Percentiles rank a stretch among this genome's conserved stretches.
phyloP scores from a whole-genome alignment of 2,797 vertebrate genomes.

The Urosaurus nigricauda region DNA sequence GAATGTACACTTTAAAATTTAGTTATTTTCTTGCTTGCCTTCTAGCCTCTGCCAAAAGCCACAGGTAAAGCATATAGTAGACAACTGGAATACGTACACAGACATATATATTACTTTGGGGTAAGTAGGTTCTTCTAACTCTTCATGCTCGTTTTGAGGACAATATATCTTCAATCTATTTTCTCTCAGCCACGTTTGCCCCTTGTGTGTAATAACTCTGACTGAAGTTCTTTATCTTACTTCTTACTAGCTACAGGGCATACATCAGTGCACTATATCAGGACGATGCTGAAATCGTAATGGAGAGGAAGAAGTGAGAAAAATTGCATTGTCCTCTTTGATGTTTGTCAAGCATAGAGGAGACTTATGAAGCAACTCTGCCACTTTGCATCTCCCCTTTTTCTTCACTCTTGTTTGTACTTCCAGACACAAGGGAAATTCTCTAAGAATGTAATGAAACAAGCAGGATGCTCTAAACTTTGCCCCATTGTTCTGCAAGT shows the following conservation, averaged over 20 bases:
- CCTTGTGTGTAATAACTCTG: slow-evolving; percentile 32
- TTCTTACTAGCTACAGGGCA: slow-evolving; percentile 22
- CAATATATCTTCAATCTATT: slow-evolving; percentile 13
- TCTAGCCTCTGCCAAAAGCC: neutral
- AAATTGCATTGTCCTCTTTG: slow-evolving; percentile 7
- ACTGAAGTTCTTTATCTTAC: slow-evolving; percentile 32
- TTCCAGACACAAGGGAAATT: neutral
- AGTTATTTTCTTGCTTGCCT: neutral
- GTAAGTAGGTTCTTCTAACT: slow-evolving; percentile 13
- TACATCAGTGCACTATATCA: neutral
- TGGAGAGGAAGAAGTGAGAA: slow-evolving; percentile 10
- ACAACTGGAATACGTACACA: neutral
- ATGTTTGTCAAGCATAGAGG: neutral
- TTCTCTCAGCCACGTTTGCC: slow-evolving; percentile 17
- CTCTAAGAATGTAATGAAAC: neutral
- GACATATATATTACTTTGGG: neutral
- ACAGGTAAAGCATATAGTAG: neutral
- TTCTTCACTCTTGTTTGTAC: neutral
- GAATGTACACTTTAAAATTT: neutral
- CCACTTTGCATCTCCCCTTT: neutral
- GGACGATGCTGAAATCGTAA: slow-evolving; percentile 1
- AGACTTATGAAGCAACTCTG: neutral
- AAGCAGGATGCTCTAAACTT: neutral
- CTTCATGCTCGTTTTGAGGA: slow-evolving; percentile 6
- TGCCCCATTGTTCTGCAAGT: neutral